phyloP scores from a whole-genome alignment of 2,888 invertebrate genomes.

The Drosophila mettleri region DNA sequence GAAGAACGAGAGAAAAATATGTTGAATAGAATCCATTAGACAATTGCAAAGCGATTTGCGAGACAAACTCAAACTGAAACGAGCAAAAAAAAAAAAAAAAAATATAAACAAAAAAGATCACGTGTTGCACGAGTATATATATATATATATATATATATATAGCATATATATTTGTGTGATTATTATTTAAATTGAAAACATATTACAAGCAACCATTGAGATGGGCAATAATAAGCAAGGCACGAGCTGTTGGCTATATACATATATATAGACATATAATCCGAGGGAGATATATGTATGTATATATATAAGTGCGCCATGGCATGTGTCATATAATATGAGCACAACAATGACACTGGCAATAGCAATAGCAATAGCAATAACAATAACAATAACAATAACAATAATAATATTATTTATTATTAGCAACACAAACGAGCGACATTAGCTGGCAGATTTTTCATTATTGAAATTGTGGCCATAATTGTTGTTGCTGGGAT shows the following conservation, averaged over 20 bases:
- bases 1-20: slow-evolving; percentile 22
- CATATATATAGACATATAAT: not conserved
- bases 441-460: slow-evolving; percentile 30
- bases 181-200: slow-evolving; percentile 48
- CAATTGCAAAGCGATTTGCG: slow-evolving; percentile 24
- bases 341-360: slow-evolving; percentile 47
- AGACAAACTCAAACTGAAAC: slow-evolving; percentile 28
- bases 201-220: slow-evolving; percentile 39
- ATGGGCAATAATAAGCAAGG: slow-evolving; percentile 37
- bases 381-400: slow-evolving; percentile 45
- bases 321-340: slow-evolving; percentile 40
- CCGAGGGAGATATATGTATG: not conserved
- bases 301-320: slow-evolving; percentile 27
- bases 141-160: not conserved
- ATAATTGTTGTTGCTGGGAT: slow-evolving; percentile 56
- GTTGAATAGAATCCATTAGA: slow-evolving; percentile 41
- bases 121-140: slow-evolving; percentile 1
- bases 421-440: slow-evolving; percentile 39
- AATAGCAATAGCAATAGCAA: too few species aligned
- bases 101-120: too few species aligned
- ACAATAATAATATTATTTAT: slow-evolving; percentile 50
- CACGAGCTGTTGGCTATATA: slow-evolving; percentile 10
- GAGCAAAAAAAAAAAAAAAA: too few species aligned
- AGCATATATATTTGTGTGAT: slow-evolving; percentile 5
- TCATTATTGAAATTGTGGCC: slow-evolving; percentile 61